A percentile compares a stretch with the other conserved stretches of the same genome.
Conservation (phyloP, 2,888 invertebrate genomes). For the Diarsia brunnea region DNA sequence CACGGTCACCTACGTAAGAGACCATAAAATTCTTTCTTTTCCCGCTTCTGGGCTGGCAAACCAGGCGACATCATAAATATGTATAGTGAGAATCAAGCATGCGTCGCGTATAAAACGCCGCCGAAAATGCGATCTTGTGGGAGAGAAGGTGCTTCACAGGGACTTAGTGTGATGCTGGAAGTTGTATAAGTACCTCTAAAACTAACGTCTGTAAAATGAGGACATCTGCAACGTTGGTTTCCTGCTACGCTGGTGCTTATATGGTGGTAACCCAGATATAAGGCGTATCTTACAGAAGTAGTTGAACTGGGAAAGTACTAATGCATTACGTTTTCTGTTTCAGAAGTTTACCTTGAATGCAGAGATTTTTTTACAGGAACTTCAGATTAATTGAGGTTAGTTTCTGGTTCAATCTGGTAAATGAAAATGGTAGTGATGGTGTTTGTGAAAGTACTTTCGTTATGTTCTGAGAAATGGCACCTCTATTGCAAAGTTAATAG, state of each 20-base stretch:
- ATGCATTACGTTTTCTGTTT: neutral
- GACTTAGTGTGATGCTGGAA: constrained; percentile 70
- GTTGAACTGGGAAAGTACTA: neutral
- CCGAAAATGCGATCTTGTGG: constrained; percentile 89
- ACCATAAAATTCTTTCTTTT: constrained; percentile 85
- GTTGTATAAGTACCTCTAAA: constrained; percentile 38
- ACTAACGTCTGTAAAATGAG: neutral
- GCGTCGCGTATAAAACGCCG: constrained; percentile 89
- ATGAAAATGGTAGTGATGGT: neutral
- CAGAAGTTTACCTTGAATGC: neutral
- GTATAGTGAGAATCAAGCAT: constrained; percentile 90
- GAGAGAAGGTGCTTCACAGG: constrained; percentile 78
- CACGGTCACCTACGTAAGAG: constrained; percentile 84
- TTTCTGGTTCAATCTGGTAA: neutral
- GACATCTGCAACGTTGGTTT: neutral
- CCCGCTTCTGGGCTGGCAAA: constrained; percentile 78
- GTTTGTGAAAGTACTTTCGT: too few relatives aligned
- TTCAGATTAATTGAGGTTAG: neutral
- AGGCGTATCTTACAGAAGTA: neutral
- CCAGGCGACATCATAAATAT: constrained; percentile 88
- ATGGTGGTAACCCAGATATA: neutral
- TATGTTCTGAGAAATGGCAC: neutral
- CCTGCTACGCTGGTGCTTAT: neutral
- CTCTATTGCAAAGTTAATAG: neutral
- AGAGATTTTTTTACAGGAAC: neutral